Conservation (phyloP, 2,797 vertebrate genomes). For the Takifugu ocellatus region DNA sequence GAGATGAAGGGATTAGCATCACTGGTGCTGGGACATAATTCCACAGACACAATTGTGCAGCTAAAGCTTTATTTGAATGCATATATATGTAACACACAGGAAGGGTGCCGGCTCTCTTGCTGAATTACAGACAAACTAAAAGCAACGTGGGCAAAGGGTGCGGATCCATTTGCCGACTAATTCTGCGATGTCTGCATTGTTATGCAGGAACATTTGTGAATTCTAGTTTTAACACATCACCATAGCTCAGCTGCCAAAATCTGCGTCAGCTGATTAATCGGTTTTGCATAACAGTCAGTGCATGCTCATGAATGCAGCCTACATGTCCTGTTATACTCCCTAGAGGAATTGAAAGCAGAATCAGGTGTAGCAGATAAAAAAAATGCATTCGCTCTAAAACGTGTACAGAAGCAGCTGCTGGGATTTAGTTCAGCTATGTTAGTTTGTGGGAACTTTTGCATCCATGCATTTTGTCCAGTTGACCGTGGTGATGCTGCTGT, state of each 20-base stretch:
- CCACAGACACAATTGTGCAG: background rate
- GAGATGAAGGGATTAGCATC: constrained; percentile 22
- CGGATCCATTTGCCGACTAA: constrained; percentile 52
- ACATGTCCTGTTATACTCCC: constrained; percentile 4
- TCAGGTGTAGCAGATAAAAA: no score
- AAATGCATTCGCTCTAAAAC: no score
- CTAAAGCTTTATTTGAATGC: constrained; percentile 1
- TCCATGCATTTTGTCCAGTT: constrained; percentile 12
- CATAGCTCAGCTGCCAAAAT: constrained; percentile 51
- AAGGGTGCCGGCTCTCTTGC: constrained; percentile 17
- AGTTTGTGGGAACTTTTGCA: background rate
- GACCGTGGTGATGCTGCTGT: constrained; percentile 5
- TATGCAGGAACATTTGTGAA: constrained; percentile 43
- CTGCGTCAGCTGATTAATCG: constrained; percentile 64
- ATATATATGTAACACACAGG: constrained; percentile 1
- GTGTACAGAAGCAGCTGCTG: background rate
- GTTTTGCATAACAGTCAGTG: constrained; percentile 54
- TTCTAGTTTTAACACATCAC: constrained; percentile 40
- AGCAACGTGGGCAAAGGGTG: background rate
- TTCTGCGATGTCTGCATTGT: constrained; percentile 29
- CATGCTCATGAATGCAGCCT: constrained; percentile 2
- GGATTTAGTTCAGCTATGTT: constrained; percentile 1
- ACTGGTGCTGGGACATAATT: constrained; percentile 5
- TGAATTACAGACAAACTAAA: no score
- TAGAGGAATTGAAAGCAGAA: background rate